These are phyloP conservation scores for Bombus polaris DNA, from an alignment of 1,140 invertebrate species.

Conservation along the genomic window DNA sequence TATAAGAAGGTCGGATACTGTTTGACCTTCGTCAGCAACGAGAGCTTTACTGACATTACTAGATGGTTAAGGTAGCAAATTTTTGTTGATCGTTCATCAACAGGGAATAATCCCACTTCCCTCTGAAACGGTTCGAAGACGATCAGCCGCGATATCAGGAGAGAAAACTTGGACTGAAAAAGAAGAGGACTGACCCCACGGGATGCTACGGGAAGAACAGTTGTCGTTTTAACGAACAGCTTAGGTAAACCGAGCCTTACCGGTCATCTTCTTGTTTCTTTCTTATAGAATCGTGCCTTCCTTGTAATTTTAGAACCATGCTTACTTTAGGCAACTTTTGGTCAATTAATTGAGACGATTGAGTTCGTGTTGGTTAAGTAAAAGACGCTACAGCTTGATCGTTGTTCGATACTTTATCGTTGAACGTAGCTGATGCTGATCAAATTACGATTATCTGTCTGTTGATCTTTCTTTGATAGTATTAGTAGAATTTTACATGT, in stretches of 20 bases:
- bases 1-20: conserved; percentile 29
- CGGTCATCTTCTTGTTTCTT: conserved; percentile 14
- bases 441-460: too few species aligned
- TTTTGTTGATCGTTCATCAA: conserved; percentile 56
- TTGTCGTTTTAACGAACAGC: not conserved
- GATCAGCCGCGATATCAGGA: conserved; percentile 46
- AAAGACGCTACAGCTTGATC: too few species aligned
- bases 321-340: too few species aligned
- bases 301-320: not conserved
- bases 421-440: too few species aligned
- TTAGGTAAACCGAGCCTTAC: conserved; percentile 38
- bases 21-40: conserved; percentile 31
- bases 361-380: too few species aligned
- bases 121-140: conserved; percentile 16
- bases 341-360: too few species aligned
- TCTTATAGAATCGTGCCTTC: not conserved
- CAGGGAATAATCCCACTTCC: not conserved
- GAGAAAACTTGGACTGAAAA: conserved; percentile 52
- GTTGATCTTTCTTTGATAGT: too few species aligned
- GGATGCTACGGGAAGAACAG: not conserved
- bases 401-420: too few species aligned
- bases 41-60: conserved; percentile 76
- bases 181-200: conserved; percentile 28
- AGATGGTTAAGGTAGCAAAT: conserved; percentile 72
- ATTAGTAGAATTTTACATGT: too few species aligned